Evolutionary conservation across 2,888 invertebrate genomes (phyloP).

Genomic region (Mimachlamys varia): DNA sequence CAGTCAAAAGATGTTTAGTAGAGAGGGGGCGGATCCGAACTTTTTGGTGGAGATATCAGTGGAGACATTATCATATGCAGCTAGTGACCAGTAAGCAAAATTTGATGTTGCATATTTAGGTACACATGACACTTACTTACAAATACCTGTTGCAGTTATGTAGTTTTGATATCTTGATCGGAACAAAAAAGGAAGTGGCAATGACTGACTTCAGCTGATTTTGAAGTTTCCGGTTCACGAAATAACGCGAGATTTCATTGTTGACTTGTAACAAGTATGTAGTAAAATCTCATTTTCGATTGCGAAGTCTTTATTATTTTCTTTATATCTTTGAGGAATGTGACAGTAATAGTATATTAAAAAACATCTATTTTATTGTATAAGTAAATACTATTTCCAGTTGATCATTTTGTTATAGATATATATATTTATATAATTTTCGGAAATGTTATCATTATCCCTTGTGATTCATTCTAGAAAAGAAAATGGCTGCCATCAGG

Average conservation of each 20-base stretch:
- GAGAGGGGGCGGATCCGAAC: neutral
- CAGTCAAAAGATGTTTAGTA: too few relatives aligned
- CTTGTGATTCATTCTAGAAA: constrained; percentile 49
- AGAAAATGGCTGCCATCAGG: constrained; percentile 67
- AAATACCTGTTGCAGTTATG: neutral
- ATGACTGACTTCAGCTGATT: neutral
- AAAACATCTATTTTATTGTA: too few relatives aligned
- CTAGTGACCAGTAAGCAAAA: neutral
- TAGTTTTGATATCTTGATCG: neutral
- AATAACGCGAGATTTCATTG: constrained; percentile 17
- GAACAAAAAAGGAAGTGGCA: constrained; percentile 25
- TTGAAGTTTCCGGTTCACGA: constrained; percentile 38
- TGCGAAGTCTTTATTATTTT: neutral
- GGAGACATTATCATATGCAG: neutral
- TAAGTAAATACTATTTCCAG: too few relatives aligned
- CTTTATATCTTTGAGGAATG: neutral
- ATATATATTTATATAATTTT: neutral
- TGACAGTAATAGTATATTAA: neutral
- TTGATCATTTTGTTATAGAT: neutral
- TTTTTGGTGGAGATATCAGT: neutral
- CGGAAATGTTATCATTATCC: constrained; percentile 46
- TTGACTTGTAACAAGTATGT: neutral
- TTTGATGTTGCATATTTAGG: neutral
- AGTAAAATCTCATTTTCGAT: neutral
- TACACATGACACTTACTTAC: neutral